Base-by-base conservation (phyloP, 2,888 invertebrate genomes). In the Heteromyza rotundicornis region DNA sequence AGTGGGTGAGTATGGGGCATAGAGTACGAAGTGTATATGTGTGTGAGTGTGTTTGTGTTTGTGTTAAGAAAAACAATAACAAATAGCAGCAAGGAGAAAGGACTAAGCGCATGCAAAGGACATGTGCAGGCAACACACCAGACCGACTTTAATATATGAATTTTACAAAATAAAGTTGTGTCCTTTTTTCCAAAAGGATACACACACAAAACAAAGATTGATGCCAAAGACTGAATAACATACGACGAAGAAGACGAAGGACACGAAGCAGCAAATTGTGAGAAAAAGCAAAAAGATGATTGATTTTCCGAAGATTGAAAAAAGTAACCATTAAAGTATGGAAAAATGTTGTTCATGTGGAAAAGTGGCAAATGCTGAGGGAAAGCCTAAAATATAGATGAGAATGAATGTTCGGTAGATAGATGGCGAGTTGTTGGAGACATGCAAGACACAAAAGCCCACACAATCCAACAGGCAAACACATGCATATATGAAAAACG, bases 291-390 rank as follows among this genome's bases (percentile, higher is more conserved):
- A 60, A 67, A 69, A 72, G 68, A 73, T 78, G 78, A 79, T 79
- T 78, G 76, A 78, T 78, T 78, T 79, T 67, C 70, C 64, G 66
- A 64, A 68, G 66, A 70, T 77, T 70, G 64, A 52, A 59, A 61
- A 68, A 63, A 65, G 65, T 63, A 64, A 68, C 64, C 23, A 56
- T 19, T 44, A 59, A 40, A 60, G 56, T 44, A 59, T 59, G 32
- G 19, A 36, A 51, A n/a, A 53, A 20, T 24, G 35, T 40, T 55
- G 16, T 36, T 50, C 32, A 52, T 17, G 40, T 20, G 35, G 51
- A 54, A 59, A 24, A 53, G 52, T 64, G 70, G 70, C n/a, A 62
- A 62, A 68, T 70, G 67, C 68, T 22, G 16, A 23, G 35, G 22
- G 49, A 14, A 20, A 32, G 8, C 16, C 36, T 27, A 36, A 22